Evolutionary conservation across 64 coral and sea anemone species (phyloP).

Genomic region (Stichodactyla helianthus): DNA sequence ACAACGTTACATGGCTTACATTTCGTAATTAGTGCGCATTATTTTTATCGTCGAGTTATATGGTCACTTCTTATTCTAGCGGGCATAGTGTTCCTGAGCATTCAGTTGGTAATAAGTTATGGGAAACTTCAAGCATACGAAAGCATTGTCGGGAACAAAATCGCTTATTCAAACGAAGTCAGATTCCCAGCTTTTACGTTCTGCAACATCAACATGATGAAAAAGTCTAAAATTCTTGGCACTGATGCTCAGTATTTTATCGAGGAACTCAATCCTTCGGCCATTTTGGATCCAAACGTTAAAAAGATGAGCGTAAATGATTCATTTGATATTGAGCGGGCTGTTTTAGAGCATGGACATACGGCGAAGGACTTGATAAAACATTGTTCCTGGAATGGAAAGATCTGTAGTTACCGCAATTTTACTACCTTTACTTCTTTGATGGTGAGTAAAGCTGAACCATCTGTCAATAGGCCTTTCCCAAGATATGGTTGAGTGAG

Average conservation of each 20-base stretch:
- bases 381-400: background rate
- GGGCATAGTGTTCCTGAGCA: slow-evolving; percentile 1
- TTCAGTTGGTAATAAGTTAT: slow-evolving; percentile 26
- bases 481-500: no score
- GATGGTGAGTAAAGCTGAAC: background rate
- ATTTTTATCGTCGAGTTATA: slow-evolving; percentile 18
- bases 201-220: slow-evolving; percentile 61
- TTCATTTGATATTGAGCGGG: slow-evolving; percentile 43
- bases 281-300: background rate
- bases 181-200: slow-evolving; percentile 36
- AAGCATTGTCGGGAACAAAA: slow-evolving; percentile 21
- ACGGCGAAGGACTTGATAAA: slow-evolving; percentile 28
- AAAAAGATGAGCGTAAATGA: background rate
- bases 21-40: slow-evolving; percentile 10
- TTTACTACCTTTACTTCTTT: slow-evolving; percentile 32
- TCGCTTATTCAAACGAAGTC: background rate
- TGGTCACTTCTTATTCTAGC: slow-evolving; percentile 22
- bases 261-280: slow-evolving; percentile 18
- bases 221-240: slow-evolving; percentile 21
- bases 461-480: background rate
- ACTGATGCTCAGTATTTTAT: slow-evolving; percentile 41
- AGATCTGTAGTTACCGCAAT: slow-evolving; percentile 31
- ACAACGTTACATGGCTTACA: slow-evolving; percentile 39
- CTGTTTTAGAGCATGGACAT: slow-evolving; percentile 35
- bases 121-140: background rate